Conservation (phyloP, 1,140 invertebrate species). For the Pseudomyrmex sp. region DNA sequence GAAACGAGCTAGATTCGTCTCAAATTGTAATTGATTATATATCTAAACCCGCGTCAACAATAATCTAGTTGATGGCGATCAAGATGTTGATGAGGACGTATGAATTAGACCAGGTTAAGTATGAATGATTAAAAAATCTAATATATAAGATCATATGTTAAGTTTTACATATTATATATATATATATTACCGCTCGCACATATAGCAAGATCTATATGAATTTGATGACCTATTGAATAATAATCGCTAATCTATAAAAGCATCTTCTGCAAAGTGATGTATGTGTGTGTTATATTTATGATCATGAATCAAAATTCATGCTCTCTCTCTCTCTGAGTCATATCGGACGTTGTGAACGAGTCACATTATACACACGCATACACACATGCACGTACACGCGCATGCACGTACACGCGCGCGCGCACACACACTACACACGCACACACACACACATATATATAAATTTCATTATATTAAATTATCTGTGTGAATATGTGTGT, state of each 20-base stretch:
- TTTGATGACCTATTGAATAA: neutral
- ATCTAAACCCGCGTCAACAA: conserved; percentile 38
- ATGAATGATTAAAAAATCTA: conserved; percentile 32
- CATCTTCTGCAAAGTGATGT: conserved; percentile 31
- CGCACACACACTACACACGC: too few relatives aligned
- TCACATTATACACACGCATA: conserved; percentile 34
- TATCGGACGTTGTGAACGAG: conserved; percentile 15
- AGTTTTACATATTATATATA: conserved; percentile 37
- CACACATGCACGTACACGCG: too few relatives aligned
- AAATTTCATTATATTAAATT: too few relatives aligned
- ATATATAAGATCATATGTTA: conserved; percentile 30
- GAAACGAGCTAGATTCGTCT: conserved; percentile 56
- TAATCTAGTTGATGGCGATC: conserved; percentile 40
- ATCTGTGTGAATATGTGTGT: too few relatives aligned
- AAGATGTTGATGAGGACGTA: conserved; percentile 37
- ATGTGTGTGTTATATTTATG: conserved; percentile 42
- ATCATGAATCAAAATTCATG: conserved; percentile 72
- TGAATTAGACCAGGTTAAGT: conserved; percentile 38
- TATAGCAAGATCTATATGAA: conserved; percentile 16
- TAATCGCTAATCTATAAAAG: conserved; percentile 24
- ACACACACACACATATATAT: too few relatives aligned
- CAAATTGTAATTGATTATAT: conserved; percentile 61
- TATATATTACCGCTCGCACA: conserved; percentile 13
- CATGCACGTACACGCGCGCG: too few relatives aligned
- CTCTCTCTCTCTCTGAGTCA: conserved; percentile 47